Conservation (phyloP, 2,888 invertebrate genomes). For the Sarcophaga variegata region DNA sequence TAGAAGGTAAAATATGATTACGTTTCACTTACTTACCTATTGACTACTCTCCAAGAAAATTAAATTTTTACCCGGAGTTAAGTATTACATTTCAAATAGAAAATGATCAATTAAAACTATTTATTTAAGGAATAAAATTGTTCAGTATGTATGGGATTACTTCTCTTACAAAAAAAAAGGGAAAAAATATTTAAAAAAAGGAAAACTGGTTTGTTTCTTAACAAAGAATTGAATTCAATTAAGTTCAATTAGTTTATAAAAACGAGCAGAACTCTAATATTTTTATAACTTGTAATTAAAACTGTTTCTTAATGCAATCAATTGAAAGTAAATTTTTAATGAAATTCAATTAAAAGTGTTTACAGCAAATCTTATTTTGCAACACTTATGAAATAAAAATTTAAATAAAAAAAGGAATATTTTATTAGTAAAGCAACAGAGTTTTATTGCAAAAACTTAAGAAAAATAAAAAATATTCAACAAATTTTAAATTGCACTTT, state of each 20-base stretch:
- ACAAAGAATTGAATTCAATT: background rate
- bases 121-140: background rate
- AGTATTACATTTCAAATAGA: background rate
- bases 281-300: background rate
- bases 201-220: background rate
- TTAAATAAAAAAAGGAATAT: too few species aligned
- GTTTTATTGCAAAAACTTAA: too few species aligned
- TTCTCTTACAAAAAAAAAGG: too few species aligned
- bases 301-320: background rate
- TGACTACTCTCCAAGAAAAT: too few species aligned
- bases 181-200: background rate
- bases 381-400: too few species aligned
- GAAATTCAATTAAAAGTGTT: background rate
- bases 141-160: too few species aligned
- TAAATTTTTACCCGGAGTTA: too few species aligned
- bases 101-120: background rate
- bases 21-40: too few species aligned
- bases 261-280: background rate
- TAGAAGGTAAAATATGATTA: too few species aligned
- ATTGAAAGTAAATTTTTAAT: background rate
- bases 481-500: too few species aligned
- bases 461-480: too few species aligned
- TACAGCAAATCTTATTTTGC: background rate
- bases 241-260: background rate
- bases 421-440: too few species aligned